phyloP scores from a whole-genome alignment of 2,113 vertebrate genomes.

The Tichodroma muraria region DNA sequence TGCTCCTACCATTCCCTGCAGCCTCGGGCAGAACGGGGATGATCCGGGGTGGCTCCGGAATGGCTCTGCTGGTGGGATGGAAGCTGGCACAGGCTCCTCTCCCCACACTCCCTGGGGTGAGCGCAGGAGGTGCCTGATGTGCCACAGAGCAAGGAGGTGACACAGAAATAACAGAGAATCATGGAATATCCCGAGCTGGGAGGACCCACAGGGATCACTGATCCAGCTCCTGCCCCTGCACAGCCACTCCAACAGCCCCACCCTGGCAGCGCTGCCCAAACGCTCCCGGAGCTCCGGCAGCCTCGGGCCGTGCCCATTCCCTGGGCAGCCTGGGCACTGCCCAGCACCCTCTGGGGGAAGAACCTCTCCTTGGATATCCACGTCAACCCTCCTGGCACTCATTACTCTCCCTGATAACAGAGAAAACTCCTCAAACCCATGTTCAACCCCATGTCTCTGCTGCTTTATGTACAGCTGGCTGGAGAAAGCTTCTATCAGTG shows the following conservation, averaged over 20 bases:
- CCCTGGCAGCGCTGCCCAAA: rapidly evolving
- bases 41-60: background rate
- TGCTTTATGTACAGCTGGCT: background rate
- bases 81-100: background rate
- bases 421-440: background rate
- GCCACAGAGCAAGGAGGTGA: rapidly evolving
- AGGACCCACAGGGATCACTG: background rate
- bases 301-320: background rate
- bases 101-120: background rate
- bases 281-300: background rate
- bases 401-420: background rate
- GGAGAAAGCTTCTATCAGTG: background rate
- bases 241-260: background rate
- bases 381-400: background rate
- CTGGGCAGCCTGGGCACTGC: background rate
- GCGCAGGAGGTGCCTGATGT: background rate
- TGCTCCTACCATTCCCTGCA: background rate
- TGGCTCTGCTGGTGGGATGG: background rate
- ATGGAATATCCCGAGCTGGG: background rate
- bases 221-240: background rate
- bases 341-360: background rate
- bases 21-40: background rate
- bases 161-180: background rate
- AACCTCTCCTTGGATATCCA: background rate
- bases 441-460: background rate